A percentile compares a stretch with the other conserved stretches of the same genome.
phyloP scores from a whole-genome alignment of 2,113 vertebrate species.

The Petaurus breviceps region DNA sequence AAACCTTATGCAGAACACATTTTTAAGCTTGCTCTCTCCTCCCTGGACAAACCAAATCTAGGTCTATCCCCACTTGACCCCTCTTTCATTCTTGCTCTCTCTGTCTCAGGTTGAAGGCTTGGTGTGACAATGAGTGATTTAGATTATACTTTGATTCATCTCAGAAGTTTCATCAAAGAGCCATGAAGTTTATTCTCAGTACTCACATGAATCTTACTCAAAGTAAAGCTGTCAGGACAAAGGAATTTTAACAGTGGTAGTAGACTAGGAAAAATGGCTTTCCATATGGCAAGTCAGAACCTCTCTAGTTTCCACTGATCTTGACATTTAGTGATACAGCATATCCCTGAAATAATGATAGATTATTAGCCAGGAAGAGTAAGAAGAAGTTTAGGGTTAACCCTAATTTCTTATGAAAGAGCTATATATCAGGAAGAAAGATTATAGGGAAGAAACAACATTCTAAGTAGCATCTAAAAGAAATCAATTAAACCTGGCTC shows the following conservation, averaged over 20 bases:
- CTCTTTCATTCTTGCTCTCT: not conserved
- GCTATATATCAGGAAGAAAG: not conserved
- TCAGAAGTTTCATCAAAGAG: too few relatives aligned
- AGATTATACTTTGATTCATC: not conserved
- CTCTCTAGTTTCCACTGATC: too few relatives aligned
- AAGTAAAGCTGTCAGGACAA: too few relatives aligned
- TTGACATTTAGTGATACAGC: not conserved
- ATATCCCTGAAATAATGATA: not conserved
- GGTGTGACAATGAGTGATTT: not conserved
- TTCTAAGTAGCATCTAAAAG: not conserved
- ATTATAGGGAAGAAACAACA: too few relatives aligned
- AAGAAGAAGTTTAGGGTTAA: not conserved
- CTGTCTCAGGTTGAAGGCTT: not conserved
- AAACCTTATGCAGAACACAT: not conserved
- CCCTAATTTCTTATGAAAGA: not conserved
- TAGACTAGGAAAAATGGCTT: too few relatives aligned
- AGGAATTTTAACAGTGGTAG: too few relatives aligned
- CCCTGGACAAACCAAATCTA: not conserved
- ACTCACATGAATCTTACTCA: too few relatives aligned
- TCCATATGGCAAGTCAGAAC: too few relatives aligned
- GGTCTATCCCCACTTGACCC: not conserved
- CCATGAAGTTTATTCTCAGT: too few relatives aligned
- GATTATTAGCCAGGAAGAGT: not conserved
- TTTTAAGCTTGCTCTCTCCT: not conserved
- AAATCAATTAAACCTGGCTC: not conserved